phyloP scores from a whole-genome alignment of 2,888 invertebrate species.

The Leuctra nigra region DNA sequence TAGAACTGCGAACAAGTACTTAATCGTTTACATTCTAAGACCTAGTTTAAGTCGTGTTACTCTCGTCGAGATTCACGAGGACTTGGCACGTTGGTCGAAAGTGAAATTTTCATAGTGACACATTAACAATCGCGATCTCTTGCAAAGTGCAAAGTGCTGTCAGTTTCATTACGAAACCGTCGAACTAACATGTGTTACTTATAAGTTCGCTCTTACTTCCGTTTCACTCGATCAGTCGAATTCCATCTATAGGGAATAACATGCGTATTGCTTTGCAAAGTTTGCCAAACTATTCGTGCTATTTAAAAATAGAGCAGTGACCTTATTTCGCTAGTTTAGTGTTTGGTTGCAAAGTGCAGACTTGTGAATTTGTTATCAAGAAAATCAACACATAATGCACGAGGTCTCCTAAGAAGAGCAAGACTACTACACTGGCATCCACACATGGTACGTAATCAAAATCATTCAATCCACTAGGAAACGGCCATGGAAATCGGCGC shows the following conservation, averaged over 20 bases:
- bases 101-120: conserved; percentile 14
- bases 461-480: not conserved
- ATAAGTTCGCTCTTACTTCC: conserved; percentile 2
- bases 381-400: not conserved
- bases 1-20: too few species aligned
- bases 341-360: not conserved
- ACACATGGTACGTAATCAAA: conserved; percentile 13
- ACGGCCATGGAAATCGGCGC: not conserved
- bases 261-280: not conserved
- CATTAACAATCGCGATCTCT: not conserved
- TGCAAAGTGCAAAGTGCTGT: conserved; percentile 15
- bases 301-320: conserved; percentile 17
- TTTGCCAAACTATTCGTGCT: conserved; percentile 15
- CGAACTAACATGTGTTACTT: not conserved
- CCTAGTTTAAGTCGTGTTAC: too few species aligned
- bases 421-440: conserved; percentile 13
- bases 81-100: conserved; percentile 9
- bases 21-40: too few species aligned
- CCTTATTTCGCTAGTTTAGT: conserved; percentile 3
- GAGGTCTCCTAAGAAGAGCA: conserved; percentile 20
- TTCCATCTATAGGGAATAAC: not conserved
- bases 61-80: too few species aligned
- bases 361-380: not conserved
- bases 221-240: conserved; percentile 1
- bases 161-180: conserved; percentile 3